Evolutionary conservation across 2,797 vertebrate genomes (phyloP).

Genomic region (Agapornis canus): DNA sequence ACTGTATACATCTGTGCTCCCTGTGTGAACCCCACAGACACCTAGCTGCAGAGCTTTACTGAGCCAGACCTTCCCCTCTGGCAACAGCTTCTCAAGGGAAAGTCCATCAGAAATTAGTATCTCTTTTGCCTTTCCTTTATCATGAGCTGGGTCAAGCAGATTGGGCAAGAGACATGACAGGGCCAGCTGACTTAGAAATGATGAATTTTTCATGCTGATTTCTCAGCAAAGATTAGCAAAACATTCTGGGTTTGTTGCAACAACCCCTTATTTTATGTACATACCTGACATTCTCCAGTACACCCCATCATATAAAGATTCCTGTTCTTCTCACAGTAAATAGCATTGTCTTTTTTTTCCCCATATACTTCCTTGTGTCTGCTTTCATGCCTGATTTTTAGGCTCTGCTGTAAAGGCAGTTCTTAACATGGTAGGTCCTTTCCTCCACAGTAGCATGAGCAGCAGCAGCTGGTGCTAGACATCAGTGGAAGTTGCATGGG

Average conservation of each 20-base stretch:
- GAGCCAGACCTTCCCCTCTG: background rate
- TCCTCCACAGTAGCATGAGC: background rate
- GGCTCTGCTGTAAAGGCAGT: background rate
- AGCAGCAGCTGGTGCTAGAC: background rate
- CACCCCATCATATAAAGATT: background rate
- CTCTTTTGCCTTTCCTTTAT: slow-evolving; percentile 11
- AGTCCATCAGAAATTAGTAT: background rate
- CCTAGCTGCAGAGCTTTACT: background rate
- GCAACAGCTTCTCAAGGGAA: background rate
- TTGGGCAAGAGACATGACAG: slow-evolving; percentile 30
- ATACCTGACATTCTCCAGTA: slow-evolving; percentile 3
- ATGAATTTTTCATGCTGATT: slow-evolving; percentile 46
- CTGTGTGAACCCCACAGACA: background rate
- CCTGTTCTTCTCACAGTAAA: background rate
- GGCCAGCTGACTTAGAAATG: background rate
- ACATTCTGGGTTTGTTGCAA: slow-evolving; percentile 37
- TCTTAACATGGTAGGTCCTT: background rate
- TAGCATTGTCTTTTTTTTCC: background rate
- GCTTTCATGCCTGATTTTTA: background rate
- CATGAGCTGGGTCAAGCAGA: background rate
- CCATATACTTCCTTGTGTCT: background rate
- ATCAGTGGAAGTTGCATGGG: background rate
- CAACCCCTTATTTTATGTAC: slow-evolving; percentile 30
- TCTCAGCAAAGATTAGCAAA: slow-evolving; percentile 48
- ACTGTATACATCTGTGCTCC: background rate